Evolutionary conservation across 2,888 invertebrate species (phyloP).

Genomic region (Aphrophora alni): DNA sequence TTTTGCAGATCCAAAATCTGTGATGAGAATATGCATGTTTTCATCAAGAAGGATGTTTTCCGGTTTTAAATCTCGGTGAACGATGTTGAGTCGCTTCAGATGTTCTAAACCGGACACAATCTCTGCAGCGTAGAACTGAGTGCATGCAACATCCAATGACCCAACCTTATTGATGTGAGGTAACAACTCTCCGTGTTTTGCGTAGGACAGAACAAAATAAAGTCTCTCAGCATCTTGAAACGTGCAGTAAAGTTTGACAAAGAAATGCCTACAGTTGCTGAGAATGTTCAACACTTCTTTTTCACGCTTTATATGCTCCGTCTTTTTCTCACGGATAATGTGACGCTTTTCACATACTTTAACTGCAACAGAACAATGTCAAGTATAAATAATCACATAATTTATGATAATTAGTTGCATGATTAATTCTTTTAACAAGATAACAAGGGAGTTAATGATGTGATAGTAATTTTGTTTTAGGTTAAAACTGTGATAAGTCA

Average conservation of each 20-base stretch:
- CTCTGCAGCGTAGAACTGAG: slow-evolving; percentile 94
- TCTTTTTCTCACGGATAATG: slow-evolving; percentile 92
- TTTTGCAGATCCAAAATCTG: slow-evolving; percentile 97
- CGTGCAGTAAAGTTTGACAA: slow-evolving; percentile 93
- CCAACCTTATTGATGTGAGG: slow-evolving; percentile 91
- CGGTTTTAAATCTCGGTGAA: slow-evolving; percentile 97
- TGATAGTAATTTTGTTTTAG: not conserved
- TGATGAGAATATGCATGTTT: slow-evolving; percentile 94
- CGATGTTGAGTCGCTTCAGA: slow-evolving; percentile 85
- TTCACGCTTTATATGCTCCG: slow-evolving; percentile 91
- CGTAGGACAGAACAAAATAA: slow-evolving; percentile 95
- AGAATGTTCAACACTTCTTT: slow-evolving; percentile 91
- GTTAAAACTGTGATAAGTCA: too few relatives aligned
- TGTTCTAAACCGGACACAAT: slow-evolving; percentile 90
- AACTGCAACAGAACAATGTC: slow-evolving; percentile 66
- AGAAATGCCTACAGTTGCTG: slow-evolving; percentile 76
- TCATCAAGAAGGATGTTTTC: slow-evolving; percentile 96
- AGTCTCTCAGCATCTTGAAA: slow-evolving; percentile 94
- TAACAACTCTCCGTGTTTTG: slow-evolving; percentile 92
- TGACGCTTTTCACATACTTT: slow-evolving; percentile 98
- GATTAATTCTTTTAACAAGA: not conserved
- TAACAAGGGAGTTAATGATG: not conserved
- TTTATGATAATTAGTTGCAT: not conserved
- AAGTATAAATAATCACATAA: not conserved
- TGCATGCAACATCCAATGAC: slow-evolving; percentile 86